A percentile compares a stretch with the other conserved stretches of the same genome.
Conservation (phyloP, 1,140 invertebrate genomes). For the Bombus pascuorum region DNA sequence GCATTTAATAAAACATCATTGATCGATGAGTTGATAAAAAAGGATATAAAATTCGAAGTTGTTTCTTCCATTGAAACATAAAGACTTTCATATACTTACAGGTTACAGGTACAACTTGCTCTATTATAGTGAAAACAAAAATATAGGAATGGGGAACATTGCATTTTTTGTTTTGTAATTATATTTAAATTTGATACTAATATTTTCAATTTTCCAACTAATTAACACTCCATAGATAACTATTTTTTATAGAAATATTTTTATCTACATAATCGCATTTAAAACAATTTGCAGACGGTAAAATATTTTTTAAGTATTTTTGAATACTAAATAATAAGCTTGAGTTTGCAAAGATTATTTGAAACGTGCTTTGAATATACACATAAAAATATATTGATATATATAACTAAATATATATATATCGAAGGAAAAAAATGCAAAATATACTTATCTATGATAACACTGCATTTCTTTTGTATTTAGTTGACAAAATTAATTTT, state of each 20-base stretch:
- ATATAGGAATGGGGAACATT: neutral
- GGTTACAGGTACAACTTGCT: neutral
- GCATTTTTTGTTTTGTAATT: constrained; percentile 8
- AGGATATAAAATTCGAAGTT: constrained; percentile 85
- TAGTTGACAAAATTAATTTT: neutral
- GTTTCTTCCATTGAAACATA: constrained; percentile 75
- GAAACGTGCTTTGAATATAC: neutral
- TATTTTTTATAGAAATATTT: constrained; percentile 32
- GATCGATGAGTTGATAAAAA: constrained; percentile 84
- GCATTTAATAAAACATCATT: constrained; percentile 86
- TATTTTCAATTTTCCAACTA: constrained; percentile 3
- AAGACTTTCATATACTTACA: constrained; percentile 31
- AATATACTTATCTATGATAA: neutral
- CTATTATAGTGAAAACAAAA: neutral
- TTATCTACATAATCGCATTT: neutral
- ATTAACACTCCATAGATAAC: neutral
- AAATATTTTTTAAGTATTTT: constrained; percentile 16
- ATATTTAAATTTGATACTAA: constrained; percentile 20
- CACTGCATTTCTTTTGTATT: neutral
- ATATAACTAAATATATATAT: neutral
- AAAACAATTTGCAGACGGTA: neutral
- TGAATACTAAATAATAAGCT: neutral
- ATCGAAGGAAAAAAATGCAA: neutral
- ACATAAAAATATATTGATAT: neutral
- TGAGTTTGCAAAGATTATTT: neutral